Conservation (phyloP, 2,888 invertebrate species). For the Pocota personata region DNA sequence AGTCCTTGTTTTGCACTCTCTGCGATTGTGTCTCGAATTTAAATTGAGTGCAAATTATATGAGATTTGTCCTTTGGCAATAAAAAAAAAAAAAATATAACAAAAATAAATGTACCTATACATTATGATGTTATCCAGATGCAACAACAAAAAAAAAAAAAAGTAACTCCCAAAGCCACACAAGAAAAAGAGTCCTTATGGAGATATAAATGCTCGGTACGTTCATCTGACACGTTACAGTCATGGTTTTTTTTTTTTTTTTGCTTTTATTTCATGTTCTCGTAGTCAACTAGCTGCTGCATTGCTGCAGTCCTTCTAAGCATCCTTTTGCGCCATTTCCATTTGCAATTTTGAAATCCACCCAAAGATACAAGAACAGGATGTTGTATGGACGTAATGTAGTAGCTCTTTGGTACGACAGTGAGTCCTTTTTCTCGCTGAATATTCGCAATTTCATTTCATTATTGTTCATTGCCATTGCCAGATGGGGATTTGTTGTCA, state of each 20-base stretch:
- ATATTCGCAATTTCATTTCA: constrained; percentile 71
- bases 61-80: constrained; percentile 77
- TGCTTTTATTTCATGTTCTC: constrained; percentile 25
- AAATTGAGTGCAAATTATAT: constrained; percentile 83
- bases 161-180: neutral
- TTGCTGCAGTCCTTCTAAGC: neutral
- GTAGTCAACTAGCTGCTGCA: constrained; percentile 31
- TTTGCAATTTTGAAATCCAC: constrained; percentile 16
- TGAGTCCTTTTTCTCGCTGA: constrained; percentile 44
- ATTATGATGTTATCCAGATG: constrained; percentile 26
- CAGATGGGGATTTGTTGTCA: constrained; percentile 71
- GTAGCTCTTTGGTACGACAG: neutral
- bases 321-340: constrained; percentile 1
- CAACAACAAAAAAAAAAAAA: neutral
- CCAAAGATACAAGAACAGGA: neutral
- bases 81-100: constrained; percentile 3
- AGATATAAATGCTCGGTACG: constrained; percentile 45
- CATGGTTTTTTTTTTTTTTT: neutral
- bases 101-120: constrained; percentile 36
- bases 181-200: constrained; percentile 14
- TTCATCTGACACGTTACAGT: constrained; percentile 44
- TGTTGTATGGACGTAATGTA: neutral
- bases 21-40: constrained; percentile 82
- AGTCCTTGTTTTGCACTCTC: constrained; percentile 52
- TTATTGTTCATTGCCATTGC: constrained; percentile 70